Base-by-base conservation (phyloP, 2,888 invertebrate genomes). In the Campoplex capitator region DNA sequence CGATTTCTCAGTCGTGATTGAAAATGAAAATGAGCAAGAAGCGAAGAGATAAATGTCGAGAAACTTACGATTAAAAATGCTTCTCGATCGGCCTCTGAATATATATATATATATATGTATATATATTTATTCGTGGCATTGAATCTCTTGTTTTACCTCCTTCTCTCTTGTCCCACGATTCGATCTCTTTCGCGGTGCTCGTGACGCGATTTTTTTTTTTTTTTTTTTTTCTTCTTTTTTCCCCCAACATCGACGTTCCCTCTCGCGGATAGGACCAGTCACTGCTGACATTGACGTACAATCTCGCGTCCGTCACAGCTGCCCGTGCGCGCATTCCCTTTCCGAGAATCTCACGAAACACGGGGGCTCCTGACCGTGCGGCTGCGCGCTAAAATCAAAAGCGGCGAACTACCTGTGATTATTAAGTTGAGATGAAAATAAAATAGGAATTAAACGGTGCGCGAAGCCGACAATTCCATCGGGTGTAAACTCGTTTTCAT, bases 131-230 rank as follows among this genome's bases (percentile, higher is more conserved):
- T 58, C 48, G 51, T 38, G 58, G 35, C 58, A 68, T 68, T 77
- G 77, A 73, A 79, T 76, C 80, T 68, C 56, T 77, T 75, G 73
- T 77, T 75, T 62, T 82, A 80, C 77, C 79, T 76, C 54, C 58
- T 75, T 51, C 62, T 38, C 42, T 86, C 71, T 83, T 74, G 70
- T 83, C 77, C 56, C 48, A 62, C 62, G 48, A 70, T 56, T 86
- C 81, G 74, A 70, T 78, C 78, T 75, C 78, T 81, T 74, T 80
- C 70, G 83, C 78, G 65, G 48, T 48, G 45, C 58, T 38, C 48
- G 62, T 45, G 32, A 71, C 28, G 28, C 42, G n/a, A 65, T 65
- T 48, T 67, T 82, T 75, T 76, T 68, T 85, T n/a, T 65, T 65
- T 48, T 67, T 82, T 75, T 76, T 85, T 23, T 23, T 23, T 23